Evolutionary conservation across 2,797 vertebrate genomes (phyloP), one percentile per base, ranked within the genome.

Genomic region (Enteromius argenteus): DNA sequence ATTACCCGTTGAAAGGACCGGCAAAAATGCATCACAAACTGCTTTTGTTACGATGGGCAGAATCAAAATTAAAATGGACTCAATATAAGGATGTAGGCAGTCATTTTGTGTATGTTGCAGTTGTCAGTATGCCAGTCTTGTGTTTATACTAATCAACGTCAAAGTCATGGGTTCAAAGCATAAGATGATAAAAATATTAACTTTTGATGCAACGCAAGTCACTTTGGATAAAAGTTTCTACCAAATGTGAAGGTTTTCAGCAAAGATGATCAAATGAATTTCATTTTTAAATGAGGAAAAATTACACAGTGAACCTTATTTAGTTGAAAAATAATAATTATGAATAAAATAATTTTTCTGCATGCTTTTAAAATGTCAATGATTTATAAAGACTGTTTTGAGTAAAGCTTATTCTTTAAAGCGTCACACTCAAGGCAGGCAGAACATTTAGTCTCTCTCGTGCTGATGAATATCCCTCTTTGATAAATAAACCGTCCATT

Each of bases 401-500:
- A 56, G 4, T 27, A 56, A 68, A 79, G 13, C 30, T 51, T 4
- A 14, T 21, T 32, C 14, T 39, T 51, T 42, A 69, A 71, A 64
- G 27, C 6, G 3, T 15, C 27, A 1, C n/a, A 42, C 35, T 69
- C 39, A 1, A 30, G 0, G 23, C 35, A 58, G 37, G 35, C n/a
- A 80, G 30, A 81, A 73, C 21, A 62, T 81, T 72, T n/a, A 39
- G 23, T 42, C 5, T 0, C 7, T 60, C 17, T 72, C 6, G 23
- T 13, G 7, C 4, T 35, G 68, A 71, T 71, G 9, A 80, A 32
- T 71, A 39, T 71, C 35, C 56, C 67, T 56, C 49, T 76, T 51
- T 77, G 37, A 84, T 73, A 77, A 71, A 69, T 56, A 79, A 56
- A 66, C 8, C 11, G 15, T 39, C 30, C 42, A 81, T 53, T 39